Evolutionary conservation across 2,888 invertebrate species (phyloP).

Genomic region (Drosophila multiciliata): DNA sequence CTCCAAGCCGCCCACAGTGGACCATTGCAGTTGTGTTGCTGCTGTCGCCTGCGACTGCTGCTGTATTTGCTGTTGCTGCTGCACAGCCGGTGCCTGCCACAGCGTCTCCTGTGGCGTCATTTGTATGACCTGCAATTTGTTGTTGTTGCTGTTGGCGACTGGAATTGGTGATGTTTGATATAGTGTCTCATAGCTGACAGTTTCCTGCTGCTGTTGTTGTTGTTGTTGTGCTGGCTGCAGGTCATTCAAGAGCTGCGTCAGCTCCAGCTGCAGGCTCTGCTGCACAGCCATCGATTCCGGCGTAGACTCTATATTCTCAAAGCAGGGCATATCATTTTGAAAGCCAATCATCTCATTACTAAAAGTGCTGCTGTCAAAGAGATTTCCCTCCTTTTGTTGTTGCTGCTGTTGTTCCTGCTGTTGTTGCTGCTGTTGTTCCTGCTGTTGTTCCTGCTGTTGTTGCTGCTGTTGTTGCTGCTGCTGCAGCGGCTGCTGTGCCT

Average conservation of each 20-base stretch:
- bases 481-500: slow-evolving; percentile 9
- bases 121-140: slow-evolving; percentile 45
- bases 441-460: neutral
- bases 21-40: slow-evolving; percentile 61
- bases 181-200: slow-evolving; percentile 34
- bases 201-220: slow-evolving; percentile 38
- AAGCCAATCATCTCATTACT: slow-evolving; percentile 81
- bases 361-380: slow-evolving; percentile 69
- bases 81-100: slow-evolving; percentile 46
- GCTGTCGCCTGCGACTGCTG: slow-evolving; percentile 14
- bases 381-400: slow-evolving; percentile 30
- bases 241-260: slow-evolving; percentile 70
- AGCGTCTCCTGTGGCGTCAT: slow-evolving; percentile 35
- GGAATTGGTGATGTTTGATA: slow-evolving; percentile 26
- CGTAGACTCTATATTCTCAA: slow-evolving; percentile 75
- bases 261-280: slow-evolving; percentile 65
- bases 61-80: neutral
- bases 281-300: slow-evolving; percentile 40
- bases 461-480: slow-evolving; percentile 6
- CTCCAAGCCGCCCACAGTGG: slow-evolving; percentile 68
- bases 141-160: slow-evolving; percentile 4
- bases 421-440: slow-evolving; percentile 1
- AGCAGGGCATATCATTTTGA: slow-evolving; percentile 82
- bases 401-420: slow-evolving; percentile 8
- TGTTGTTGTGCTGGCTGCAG: slow-evolving; percentile 53